A percentile compares a stretch with the other conserved stretches of the same genome.
These are phyloP conservation scores for Falco biarmicus DNA, from an alignment of 2,797 vertebrate genomes.

Conservation along the genomic window DNA sequence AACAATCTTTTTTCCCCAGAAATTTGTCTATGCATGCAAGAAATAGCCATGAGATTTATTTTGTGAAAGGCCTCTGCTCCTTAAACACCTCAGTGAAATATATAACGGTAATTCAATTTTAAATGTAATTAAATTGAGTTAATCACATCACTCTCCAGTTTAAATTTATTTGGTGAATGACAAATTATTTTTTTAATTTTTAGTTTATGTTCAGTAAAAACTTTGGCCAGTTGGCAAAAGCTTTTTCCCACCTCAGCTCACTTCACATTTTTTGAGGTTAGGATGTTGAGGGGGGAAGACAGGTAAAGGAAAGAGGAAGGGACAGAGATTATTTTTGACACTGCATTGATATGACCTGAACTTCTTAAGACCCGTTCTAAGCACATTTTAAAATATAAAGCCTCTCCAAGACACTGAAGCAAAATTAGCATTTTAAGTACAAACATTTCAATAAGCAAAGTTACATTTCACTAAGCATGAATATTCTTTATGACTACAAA, in stretches of 20 bases:
- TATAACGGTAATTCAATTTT: background rate
- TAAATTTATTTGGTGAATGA: background rate
- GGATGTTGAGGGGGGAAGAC: background rate
- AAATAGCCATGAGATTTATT: background rate
- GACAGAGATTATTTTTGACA: background rate
- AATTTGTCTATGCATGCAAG: background rate
- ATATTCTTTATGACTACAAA: background rate
- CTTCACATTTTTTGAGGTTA: background rate
- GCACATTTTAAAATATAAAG: background rate
- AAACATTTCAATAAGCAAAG: background rate
- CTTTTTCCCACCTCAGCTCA: too few relatives aligned
- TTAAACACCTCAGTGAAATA: background rate
- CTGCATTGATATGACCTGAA: background rate
- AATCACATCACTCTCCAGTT: background rate
- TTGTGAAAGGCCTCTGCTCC: background rate
- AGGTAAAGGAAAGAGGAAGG: background rate
- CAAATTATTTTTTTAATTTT: background rate
- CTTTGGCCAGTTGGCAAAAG: background rate
- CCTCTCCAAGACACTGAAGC: background rate
- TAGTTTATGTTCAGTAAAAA: background rate
- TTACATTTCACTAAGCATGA: background rate
- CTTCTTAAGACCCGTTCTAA: background rate
- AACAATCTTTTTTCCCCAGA: background rate
- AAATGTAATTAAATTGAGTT: background rate
- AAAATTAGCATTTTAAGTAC: background rate